These are phyloP conservation scores for Neoascia interrupta DNA, from an alignment of 2,888 invertebrate species.

Conservation along the genomic window DNA sequence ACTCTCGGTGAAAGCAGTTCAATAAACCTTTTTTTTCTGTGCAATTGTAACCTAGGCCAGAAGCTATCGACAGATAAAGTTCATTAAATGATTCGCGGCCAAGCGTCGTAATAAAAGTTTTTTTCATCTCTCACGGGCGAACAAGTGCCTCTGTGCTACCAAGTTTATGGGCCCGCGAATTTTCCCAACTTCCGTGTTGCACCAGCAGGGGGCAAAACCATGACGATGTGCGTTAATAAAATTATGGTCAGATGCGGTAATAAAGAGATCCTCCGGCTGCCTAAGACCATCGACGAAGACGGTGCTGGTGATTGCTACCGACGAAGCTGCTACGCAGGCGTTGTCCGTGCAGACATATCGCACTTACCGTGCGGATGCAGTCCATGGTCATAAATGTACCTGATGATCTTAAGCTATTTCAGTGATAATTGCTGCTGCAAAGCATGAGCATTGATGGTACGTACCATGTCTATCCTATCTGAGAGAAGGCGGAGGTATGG, in stretches of 20 bases:
- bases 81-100: conserved; percentile 34
- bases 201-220: conserved; percentile 46
- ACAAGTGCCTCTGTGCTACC: neutral
- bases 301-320: too few species aligned
- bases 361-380: too few species aligned
- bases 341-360: too few species aligned
- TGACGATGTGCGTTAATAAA: conserved; percentile 35
- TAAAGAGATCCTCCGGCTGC: conserved; percentile 23
- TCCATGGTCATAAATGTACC: too few species aligned
- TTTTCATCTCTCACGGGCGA: neutral
- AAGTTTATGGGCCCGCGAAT: conserved; percentile 24
- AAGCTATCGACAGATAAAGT: conserved; percentile 25
- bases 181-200: conserved; percentile 54
- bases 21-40: conserved; percentile 3
- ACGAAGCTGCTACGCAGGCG: too few species aligned
- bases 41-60: conserved; percentile 19
- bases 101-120: conserved; percentile 12
- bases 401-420: too few species aligned
- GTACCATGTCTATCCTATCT: too few species aligned
- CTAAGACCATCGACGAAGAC: too few species aligned
- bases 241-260: conserved; percentile 47
- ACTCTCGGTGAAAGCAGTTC: conserved; percentile 4
- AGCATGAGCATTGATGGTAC: too few species aligned
- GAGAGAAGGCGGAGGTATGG: too few species aligned
- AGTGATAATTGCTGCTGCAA: too few species aligned